Conservation (phyloP, 2,113 vertebrate species). For the Dasypus novemcinctus region DNA sequence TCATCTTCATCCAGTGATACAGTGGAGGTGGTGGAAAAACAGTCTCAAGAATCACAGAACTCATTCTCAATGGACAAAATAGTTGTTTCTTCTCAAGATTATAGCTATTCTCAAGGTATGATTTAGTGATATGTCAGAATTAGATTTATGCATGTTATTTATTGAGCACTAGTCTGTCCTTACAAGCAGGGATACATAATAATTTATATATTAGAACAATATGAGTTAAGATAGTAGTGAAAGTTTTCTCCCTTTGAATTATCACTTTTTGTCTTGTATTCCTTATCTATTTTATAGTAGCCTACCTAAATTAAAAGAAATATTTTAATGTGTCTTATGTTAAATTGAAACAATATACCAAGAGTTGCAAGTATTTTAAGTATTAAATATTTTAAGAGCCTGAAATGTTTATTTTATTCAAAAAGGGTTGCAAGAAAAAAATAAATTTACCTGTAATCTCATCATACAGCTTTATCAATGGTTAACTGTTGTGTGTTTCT, state of each 20-base stretch:
- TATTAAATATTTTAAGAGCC: slow-evolving; percentile 26
- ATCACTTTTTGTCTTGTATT: slow-evolving; percentile 41
- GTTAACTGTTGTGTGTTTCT: slow-evolving; percentile 51
- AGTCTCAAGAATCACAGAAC: slow-evolving; percentile 58
- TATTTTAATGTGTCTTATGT: slow-evolving; percentile 38
- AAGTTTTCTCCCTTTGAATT: slow-evolving; percentile 39
- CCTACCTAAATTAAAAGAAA: slow-evolving; percentile 14
- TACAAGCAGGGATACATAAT: not conserved
- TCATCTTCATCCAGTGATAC: slow-evolving; percentile 81
- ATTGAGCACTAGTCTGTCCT: slow-evolving; percentile 20
- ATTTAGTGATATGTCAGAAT: slow-evolving; percentile 44
- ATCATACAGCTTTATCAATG: slow-evolving; percentile 43
- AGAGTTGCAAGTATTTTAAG: slow-evolving; percentile 22
- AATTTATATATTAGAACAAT: slow-evolving; percentile 12
- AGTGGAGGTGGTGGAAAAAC: slow-evolving; percentile 70
- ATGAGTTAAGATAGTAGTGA: slow-evolving; percentile 42
- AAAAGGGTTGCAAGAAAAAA: slow-evolving; percentile 60
- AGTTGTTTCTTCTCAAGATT: slow-evolving; percentile 62
- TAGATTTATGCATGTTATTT: slow-evolving; percentile 39
- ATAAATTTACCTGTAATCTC: slow-evolving; percentile 69
- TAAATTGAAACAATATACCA: slow-evolving; percentile 31
- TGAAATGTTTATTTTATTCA: slow-evolving; percentile 65
- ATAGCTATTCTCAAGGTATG: slow-evolving; percentile 78
- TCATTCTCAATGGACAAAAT: slow-evolving; percentile 62
- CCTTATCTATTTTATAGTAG: slow-evolving; percentile 25